These are phyloP conservation scores for Achlya flavicornis DNA, from an alignment of 2,888 invertebrate species.

Conservation along the genomic window DNA sequence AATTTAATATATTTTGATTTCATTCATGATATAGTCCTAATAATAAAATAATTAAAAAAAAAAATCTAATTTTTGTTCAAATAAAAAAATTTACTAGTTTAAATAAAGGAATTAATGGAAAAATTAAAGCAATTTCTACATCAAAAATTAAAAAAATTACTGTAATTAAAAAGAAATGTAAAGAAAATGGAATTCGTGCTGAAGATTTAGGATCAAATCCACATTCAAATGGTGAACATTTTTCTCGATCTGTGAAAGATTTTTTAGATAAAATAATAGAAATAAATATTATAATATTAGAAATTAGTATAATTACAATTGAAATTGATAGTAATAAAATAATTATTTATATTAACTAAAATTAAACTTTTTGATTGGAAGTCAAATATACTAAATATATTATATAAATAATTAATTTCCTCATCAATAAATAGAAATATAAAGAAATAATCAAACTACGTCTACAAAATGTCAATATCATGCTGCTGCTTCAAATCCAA, in stretches of 20 bases:
- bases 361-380: conserved; percentile 88
- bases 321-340: conserved; percentile 60
- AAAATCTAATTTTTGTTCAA: conserved; percentile 61
- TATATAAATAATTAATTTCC: conserved; percentile 86
- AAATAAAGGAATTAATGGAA: conserved; percentile 81
- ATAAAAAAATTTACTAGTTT: conserved; percentile 54
- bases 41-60: conserved; percentile 82
- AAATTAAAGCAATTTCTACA: conserved; percentile 87
- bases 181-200: conserved; percentile 66
- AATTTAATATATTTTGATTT: conserved; percentile 73
- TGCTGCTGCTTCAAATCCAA: conserved; percentile 70
- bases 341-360: conserved; percentile 84
- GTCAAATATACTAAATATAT: conserved; percentile 88
- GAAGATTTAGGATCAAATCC: conserved; percentile 70
- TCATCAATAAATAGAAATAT: conserved; percentile 88
- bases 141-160: conserved; percentile 90
- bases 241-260: conserved; percentile 84
- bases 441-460: conserved; percentile 67
- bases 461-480: conserved; percentile 76
- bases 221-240: conserved; percentile 85
- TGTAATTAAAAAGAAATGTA: conserved; percentile 86
- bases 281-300: conserved; percentile 76
- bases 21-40: conserved; percentile 70
- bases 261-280: conserved; percentile 84
- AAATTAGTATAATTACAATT: conserved; percentile 64